Evolutionary conservation across 2,113 vertebrate genomes (phyloP), one percentile per base, ranked within the genome.

Genomic region (Lethenteron reissneri): DNA sequence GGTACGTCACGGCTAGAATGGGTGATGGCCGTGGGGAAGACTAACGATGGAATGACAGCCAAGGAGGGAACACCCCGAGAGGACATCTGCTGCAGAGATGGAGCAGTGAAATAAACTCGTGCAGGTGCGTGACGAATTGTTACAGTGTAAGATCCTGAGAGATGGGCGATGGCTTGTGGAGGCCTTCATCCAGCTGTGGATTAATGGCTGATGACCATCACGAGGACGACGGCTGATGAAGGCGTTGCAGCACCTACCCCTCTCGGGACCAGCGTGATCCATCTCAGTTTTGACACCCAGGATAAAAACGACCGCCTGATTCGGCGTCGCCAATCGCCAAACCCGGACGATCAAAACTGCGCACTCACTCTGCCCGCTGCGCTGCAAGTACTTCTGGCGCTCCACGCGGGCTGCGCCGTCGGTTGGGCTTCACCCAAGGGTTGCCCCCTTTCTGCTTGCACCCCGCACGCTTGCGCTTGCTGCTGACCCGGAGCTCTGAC

Each of bases 371-470:
- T 78, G 70, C 80, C 81, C 79, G 79, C 76, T 74, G 0, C 76
- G 74, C 14, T 81, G 76, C 69, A 79, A 80, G 69, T 78, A 74
- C 56, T 76, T 76, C 70, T 78, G 75, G 0, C 79, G 71, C 15
- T 82, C 80, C 58, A 81, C 80, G 11, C 79, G 76, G n/a, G 58
- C 82, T 82, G 21, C 84, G 83, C 70, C 82, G 82, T 21, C 82
- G 79, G 0, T 81, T 79, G 0, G 77, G 81, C 21, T 77, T 81
- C 41, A 83, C 79, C 86, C 88, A 88, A 0, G 80, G 79, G 58
- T 82, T 84, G 70, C 84, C 82, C 2, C 79, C 81, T 3, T 77
- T 77, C 75, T 81, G 83, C 11, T 80, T 82, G 75, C 81, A 81
- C 60, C 76, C 77, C 58, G 77, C 76, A 70, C 78, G 77, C 58